Percentiles rank a stretch among this genome's conserved stretches.
phyloP scores from a whole-genome alignment of 1,140 invertebrate genomes.

The Ceratosolen fusciceps region DNA sequence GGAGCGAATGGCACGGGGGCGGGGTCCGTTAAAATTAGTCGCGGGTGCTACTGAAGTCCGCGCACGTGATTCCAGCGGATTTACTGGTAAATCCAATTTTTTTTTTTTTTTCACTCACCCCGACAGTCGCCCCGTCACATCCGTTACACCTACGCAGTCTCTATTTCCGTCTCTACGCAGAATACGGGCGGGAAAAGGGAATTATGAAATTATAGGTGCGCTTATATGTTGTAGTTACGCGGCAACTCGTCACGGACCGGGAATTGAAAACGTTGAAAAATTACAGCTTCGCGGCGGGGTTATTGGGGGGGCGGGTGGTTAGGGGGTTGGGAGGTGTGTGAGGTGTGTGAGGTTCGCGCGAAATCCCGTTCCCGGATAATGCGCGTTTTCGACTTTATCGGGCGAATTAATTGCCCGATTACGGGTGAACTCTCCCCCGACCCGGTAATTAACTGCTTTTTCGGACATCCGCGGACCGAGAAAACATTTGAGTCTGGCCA shows the following conservation, averaged over 20 bases:
- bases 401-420: constrained; percentile 26
- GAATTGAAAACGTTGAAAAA: constrained; percentile 46
- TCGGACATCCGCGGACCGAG: too few relatives aligned
- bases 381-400: background rate
- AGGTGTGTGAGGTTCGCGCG: too few relatives aligned
- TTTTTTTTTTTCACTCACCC: background rate
- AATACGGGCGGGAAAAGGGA: background rate
- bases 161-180: too few relatives aligned
- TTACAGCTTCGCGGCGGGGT: background rate
- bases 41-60: background rate
- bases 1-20: too few relatives aligned
- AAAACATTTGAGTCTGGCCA: too few relatives aligned
- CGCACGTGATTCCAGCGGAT: background rate
- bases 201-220: background rate
- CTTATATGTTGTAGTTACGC: background rate
- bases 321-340: too few relatives aligned
- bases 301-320: background rate
- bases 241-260: constrained; percentile 24
- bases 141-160: too few relatives aligned
- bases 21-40: constrained; percentile 3
- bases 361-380: too few relatives aligned
- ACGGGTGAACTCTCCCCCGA: background rate
- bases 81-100: background rate
- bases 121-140: too few relatives aligned
- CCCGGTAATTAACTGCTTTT: background rate